Evolutionary conservation across 2,888 invertebrate species (phyloP), one percentile per base, ranked within the genome.

Genomic region (Limnephilus marmoratus): DNA sequence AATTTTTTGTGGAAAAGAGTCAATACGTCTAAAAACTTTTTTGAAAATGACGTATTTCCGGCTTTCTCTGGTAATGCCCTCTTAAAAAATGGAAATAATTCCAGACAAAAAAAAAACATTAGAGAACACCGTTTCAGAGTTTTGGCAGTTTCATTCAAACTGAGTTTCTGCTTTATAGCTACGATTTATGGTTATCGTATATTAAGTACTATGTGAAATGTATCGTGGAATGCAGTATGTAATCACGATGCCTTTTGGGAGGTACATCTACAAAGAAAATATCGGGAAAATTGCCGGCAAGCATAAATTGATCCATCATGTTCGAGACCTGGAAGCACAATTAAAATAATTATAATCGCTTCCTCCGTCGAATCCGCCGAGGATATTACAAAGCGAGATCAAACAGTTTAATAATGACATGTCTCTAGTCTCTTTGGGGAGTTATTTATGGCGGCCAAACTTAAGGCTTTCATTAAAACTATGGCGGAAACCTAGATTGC

Each of bases 261-360:
- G 68, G n/a, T 68, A 24, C 24, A 2, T n/a, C 24, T 68, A n/a
- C 68, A 24, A 24, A 68, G 68, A 68, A 68, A 9, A 24, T n/a
- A 24, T 68, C 68, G 24, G 68, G n/a, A 24, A 68, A 68, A 68
- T 68, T 68, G 9, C 68, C 68, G 9, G 24, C 68, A 68, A 9
- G 68, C 31, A 34, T 18, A 82, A 34, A 86, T 45, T 86, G 86
- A 86, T 45, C 37, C 86, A 86, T 86, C 86, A 86, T 29, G 31
- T 49, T 86, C 45, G 41, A 49, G 29, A 49, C n/a, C 45, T 15
- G 86, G 41, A 86, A 49, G 45, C 31, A 86, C 49, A 86, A 86
- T 86, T 86, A 86, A 49, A 86, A 86, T 86, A 86, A 86, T 86
- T n/a, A 86, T 45, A 29, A 45, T 13, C 86, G n/a, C 49, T 86